Evolutionary conservation across 2,888 invertebrate genomes (phyloP).

Genomic region (Escarpia spicata): DNA sequence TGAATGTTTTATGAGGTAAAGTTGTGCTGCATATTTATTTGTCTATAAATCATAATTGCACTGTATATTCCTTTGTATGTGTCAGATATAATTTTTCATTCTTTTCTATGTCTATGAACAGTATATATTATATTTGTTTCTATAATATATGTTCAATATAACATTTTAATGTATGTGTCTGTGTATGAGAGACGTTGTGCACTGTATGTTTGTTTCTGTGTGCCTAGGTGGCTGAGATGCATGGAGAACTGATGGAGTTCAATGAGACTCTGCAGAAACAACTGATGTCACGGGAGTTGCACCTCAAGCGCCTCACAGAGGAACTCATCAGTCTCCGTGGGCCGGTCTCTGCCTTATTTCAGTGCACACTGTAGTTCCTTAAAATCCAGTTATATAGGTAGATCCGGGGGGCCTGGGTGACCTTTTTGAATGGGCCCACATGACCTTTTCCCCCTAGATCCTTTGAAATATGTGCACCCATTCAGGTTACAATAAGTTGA

Average conservation of each 20-base stretch:
- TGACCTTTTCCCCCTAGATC: too few relatives aligned
- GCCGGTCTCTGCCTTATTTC: slow-evolving; percentile 64
- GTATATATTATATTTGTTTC: not conserved
- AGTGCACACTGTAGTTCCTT: not conserved
- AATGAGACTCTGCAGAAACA: slow-evolving; percentile 83
- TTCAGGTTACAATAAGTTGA: too few relatives aligned
- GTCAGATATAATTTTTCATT: not conserved
- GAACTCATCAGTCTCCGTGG: slow-evolving; percentile 77
- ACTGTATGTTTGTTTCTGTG: not conserved
- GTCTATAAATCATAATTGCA: not conserved
- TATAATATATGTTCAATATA: not conserved
- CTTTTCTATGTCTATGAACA: not conserved
- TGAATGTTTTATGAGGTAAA: too few relatives aligned
- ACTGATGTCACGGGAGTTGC: slow-evolving; percentile 73
- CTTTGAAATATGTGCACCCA: too few relatives aligned
- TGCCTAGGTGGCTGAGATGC: slow-evolving; percentile 88
- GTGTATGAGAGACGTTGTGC: not conserved
- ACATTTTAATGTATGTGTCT: not conserved
- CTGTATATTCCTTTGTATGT: not conserved
- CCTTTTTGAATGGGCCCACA: too few relatives aligned
- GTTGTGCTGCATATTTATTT: not conserved
- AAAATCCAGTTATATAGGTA: too few relatives aligned
- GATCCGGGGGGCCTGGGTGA: too few relatives aligned
- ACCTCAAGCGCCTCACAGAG: slow-evolving; percentile 72
- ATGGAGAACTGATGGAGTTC: slow-evolving; percentile 91